These are phyloP conservation scores for Nymphalis io DNA, from an alignment of 1,140 invertebrate species.

Conservation along the genomic window DNA sequence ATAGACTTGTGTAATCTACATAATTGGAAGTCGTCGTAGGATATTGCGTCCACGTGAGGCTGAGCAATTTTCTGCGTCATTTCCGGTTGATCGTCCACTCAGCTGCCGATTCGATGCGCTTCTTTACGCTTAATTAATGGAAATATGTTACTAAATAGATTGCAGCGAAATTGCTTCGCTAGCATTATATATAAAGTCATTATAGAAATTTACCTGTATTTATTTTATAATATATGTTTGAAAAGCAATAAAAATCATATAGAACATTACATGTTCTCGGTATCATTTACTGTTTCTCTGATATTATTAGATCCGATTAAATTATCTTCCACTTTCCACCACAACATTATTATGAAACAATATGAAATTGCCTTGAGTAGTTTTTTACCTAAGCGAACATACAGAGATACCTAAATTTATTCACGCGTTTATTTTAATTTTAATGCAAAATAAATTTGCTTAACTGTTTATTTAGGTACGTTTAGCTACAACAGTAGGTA, in stretches of 20 bases:
- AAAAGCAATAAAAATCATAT: not conserved
- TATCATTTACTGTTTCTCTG: too few species aligned
- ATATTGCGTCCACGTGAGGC: conserved; percentile 77
- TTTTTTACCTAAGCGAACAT: too few species aligned
- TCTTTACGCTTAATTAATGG: conserved; percentile 69
- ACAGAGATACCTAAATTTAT: too few species aligned
- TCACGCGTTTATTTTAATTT: too few species aligned
- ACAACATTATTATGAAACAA: too few species aligned
- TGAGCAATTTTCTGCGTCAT: conserved; percentile 78
- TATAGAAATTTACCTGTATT: not conserved
- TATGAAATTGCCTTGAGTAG: too few species aligned
- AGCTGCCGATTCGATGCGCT: conserved; percentile 57
- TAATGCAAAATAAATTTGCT: too few species aligned
- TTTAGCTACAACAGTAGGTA: too few species aligned
- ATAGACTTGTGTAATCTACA: conserved; percentile 73
- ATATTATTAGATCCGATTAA: too few species aligned
- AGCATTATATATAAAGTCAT: not conserved
- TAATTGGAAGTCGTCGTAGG: conserved; percentile 76
- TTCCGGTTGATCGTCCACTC: conserved; percentile 67
- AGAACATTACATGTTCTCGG: too few species aligned
- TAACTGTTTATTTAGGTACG: too few species aligned
- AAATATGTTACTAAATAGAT: conserved; percentile 48
- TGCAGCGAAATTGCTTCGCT: conserved; percentile 39
- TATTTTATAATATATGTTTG: not conserved
- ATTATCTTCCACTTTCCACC: too few species aligned